phyloP scores from a whole-genome alignment of 2,888 invertebrate genomes.

The Protophormia terraenovae region DNA sequence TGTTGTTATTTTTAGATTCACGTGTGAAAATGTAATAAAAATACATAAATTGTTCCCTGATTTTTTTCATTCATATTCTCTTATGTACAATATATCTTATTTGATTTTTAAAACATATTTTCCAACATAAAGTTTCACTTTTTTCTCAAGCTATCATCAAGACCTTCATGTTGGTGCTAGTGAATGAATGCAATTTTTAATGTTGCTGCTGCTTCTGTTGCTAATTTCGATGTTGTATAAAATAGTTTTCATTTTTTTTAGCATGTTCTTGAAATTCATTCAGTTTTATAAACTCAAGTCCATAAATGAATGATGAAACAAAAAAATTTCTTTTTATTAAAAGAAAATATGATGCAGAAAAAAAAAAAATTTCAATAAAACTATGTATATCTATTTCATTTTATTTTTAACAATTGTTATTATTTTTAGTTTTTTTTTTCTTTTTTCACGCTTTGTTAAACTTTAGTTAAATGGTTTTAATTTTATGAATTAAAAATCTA shows the following conservation, averaged over 20 bases:
- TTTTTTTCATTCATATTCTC: constrained; percentile 24
- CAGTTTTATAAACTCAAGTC: constrained; percentile 16
- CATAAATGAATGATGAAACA: constrained; percentile 15
- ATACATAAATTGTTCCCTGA: constrained; percentile 40
- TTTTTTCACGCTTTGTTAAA: constrained; percentile 51
- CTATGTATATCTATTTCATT: constrained; percentile 17
- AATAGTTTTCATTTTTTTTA: constrained; percentile 26
- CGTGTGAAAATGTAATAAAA: constrained; percentile 53
- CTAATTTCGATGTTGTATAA: not conserved
- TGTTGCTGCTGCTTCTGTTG: not conserved
- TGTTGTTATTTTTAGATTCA: constrained; percentile 37
- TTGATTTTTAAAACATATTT: constrained; percentile 9
- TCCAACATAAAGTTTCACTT: constrained; percentile 55
- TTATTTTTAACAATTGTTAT: not conserved
- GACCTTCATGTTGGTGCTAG: constrained; percentile 29
- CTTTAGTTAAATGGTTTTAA: not conserved
- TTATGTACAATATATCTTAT: constrained; percentile 47
- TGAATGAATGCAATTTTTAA: not conserved
- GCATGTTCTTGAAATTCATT: constrained; percentile 56
- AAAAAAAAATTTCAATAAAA: not conserved
- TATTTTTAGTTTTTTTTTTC: not conserved
- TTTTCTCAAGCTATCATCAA: constrained; percentile 24
- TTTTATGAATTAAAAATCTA: not conserved
- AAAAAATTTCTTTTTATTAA: constrained; percentile 31
- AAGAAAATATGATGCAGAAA: not conserved